Evolutionary conservation across 2,888 invertebrate genomes (phyloP).

Genomic region (Monopis laevigella): DNA sequence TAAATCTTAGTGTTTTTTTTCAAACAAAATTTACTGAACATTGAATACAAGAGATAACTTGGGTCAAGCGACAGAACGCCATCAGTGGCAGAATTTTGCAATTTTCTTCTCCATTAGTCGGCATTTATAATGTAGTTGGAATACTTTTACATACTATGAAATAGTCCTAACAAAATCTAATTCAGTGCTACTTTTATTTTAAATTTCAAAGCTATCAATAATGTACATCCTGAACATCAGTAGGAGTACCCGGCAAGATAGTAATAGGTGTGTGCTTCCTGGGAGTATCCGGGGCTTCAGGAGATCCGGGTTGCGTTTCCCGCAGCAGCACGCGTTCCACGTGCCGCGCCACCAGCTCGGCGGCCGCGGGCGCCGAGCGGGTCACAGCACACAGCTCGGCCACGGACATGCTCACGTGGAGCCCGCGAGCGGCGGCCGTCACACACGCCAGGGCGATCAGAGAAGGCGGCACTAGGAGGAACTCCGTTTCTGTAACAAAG

Average conservation of each 20-base stretch:
- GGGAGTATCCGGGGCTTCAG: conserved; percentile 34
- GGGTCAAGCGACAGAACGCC: too few relatives aligned
- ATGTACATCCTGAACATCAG: conserved; percentile 71
- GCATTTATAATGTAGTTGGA: too few relatives aligned
- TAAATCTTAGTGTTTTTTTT: too few relatives aligned
- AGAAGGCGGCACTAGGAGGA: conserved; percentile 76
- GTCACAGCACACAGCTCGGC: conserved; percentile 54
- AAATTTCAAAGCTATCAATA: too few relatives aligned
- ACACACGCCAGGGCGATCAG: conserved; percentile 76
- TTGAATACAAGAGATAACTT: too few relatives aligned
- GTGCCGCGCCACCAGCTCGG: conserved; percentile 64
- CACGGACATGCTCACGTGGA: conserved; percentile 56
- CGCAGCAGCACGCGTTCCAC: conserved; percentile 69
- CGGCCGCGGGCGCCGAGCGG: conserved; percentile 52
- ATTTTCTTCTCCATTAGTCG: too few relatives aligned
- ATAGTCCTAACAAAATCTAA: too few relatives aligned
- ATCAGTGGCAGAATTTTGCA: too few relatives aligned
- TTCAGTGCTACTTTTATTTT: too few relatives aligned
- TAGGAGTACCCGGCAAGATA: conserved; percentile 67
- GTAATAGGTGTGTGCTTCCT: conserved; percentile 44
- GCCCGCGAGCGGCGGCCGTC: conserved; percentile 72
- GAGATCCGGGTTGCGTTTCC: conserved; percentile 59
- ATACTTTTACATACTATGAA: too few relatives aligned
- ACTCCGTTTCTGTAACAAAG: conserved; percentile 80
- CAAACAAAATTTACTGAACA: too few relatives aligned